These are phyloP conservation scores for Hoplostethus atlanticus DNA, from an alignment of 2,797 vertebrate species.

Conservation along the genomic window DNA sequence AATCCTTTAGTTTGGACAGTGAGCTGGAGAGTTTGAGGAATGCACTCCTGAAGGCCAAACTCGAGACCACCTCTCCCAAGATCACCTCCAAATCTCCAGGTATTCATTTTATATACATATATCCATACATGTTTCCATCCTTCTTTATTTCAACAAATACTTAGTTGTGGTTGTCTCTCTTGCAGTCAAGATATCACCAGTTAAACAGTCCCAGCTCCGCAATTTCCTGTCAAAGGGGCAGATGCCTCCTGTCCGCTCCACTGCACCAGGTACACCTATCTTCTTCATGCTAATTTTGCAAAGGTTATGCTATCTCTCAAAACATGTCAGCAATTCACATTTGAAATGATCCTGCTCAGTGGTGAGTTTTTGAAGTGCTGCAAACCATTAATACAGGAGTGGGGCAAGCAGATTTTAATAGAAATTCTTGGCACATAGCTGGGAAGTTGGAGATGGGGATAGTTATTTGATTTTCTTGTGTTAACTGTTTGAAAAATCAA, in stretches of 20 bases:
- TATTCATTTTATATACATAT: slow-evolving; percentile 54
- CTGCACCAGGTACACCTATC: slow-evolving; percentile 92
- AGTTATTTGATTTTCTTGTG: too few relatives aligned
- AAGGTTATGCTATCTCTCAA: background rate
- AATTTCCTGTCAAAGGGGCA: slow-evolving; percentile 96
- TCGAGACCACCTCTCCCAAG: slow-evolving; percentile 84
- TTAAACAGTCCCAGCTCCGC: slow-evolving; percentile 92
- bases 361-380: too few relatives aligned
- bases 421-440: too few relatives aligned
- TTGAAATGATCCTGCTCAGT: too few relatives aligned
- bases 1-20: slow-evolving; percentile 86
- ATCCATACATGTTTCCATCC: background rate
- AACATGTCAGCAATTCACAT: background rate
- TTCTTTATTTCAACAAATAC: background rate
- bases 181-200: slow-evolving; percentile 90
- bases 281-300: background rate
- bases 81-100: slow-evolving; percentile 84
- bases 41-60: slow-evolving; percentile 89
- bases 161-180: background rate
- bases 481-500: too few relatives aligned
- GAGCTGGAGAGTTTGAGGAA: slow-evolving; percentile 92
- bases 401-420: too few relatives aligned
- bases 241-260: slow-evolving; percentile 93
- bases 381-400: too few relatives aligned
- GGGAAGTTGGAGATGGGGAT: too few relatives aligned